Evolutionary conservation across 1,140 invertebrate species (phyloP), one percentile per base, ranked within the genome.

Genomic region (Drosophila bocqueti): DNA sequence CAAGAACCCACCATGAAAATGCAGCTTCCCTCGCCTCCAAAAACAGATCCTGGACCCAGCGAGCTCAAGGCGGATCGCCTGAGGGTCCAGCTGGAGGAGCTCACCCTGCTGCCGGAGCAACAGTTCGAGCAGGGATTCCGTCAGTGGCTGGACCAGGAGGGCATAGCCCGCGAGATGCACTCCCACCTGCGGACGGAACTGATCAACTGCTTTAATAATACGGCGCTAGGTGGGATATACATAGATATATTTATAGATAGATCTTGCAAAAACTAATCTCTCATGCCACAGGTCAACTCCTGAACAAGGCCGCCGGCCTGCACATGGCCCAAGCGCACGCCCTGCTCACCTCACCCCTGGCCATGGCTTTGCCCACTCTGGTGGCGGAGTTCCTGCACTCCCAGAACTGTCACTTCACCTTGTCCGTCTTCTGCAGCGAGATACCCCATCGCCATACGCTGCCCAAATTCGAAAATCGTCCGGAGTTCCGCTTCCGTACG

Each of bases 301-400:
- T 83, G 7, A 71, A 47, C 63, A 73, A 67, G 29, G 66, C 72
- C 11, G 45, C 71, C 43, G 16, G 40, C 36, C 9, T 72, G 31
- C 71, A 71, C 45, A 46, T 64, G n/a, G 54, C 34, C 18, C 46
- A 31, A 3, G 52, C 64, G 4, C 31, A 64, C 6, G 49, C 52
- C 15, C 54, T 80, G 34, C 58, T 79, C 2, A 49, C 76, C 2
- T 89, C 85, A 1, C 86, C 92, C 1, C 34, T 92, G 46, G 40
- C 79, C 24, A 46, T 91, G 69, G 76, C 77, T 0, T 34, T 93
- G 49, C 83, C 92, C 59, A 92, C 86, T 3, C 66, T 93, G 18
- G 91, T 93, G 21, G 91, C 92, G 0, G 92, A 93, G 59, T 93
- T 92, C 46, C 69, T 93, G 15, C 81, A 90, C 64, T 85, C 80